phyloP scores from a whole-genome alignment of 1,140 invertebrate species.

The Drosophila azteca region DNA sequence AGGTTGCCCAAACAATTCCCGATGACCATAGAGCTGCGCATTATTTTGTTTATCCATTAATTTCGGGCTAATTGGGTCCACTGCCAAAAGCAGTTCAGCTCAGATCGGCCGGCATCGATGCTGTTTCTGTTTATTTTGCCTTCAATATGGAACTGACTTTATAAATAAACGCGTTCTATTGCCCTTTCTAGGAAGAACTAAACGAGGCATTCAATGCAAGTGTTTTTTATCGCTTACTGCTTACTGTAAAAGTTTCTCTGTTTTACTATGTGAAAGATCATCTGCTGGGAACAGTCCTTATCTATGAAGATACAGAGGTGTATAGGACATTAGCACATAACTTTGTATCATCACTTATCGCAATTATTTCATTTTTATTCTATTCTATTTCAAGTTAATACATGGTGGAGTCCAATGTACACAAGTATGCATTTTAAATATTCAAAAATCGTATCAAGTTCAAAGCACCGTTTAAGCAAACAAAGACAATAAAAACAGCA shows the following conservation, averaged over 20 bases:
- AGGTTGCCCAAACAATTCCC: conserved; percentile 51
- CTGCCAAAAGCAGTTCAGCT: conserved; percentile 19
- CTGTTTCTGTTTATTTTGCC: conserved; percentile 10
- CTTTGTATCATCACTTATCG: too few species aligned
- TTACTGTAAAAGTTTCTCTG: too few species aligned
- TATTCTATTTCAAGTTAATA: too few species aligned
- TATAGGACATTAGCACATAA: too few species aligned
- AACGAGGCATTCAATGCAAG: neutral
- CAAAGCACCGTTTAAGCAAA: conserved; percentile 34
- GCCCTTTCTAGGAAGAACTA: neutral
- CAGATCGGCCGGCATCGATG: too few species aligned
- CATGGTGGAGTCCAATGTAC: too few species aligned
- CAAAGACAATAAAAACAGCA: neutral
- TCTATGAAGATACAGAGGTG: too few species aligned
- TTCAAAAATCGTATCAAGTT: conserved; percentile 41
- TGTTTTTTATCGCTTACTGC: neutral
- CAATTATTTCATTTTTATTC: too few species aligned
- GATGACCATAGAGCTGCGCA: conserved; percentile 17
- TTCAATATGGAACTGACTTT: conserved; percentile 8
- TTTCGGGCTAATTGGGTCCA: conserved; percentile 65
- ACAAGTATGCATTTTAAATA: conserved; percentile 14
- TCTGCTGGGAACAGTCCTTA: too few species aligned
- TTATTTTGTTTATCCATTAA: conserved; percentile 71
- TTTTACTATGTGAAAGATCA: too few species aligned
- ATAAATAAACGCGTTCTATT: conserved; percentile 3